Percentiles rank a stretch among this genome's conserved stretches.
Evolutionary conservation across 2,888 invertebrate species (phyloP).

Genomic region (Ferdinandea cuprea): DNA sequence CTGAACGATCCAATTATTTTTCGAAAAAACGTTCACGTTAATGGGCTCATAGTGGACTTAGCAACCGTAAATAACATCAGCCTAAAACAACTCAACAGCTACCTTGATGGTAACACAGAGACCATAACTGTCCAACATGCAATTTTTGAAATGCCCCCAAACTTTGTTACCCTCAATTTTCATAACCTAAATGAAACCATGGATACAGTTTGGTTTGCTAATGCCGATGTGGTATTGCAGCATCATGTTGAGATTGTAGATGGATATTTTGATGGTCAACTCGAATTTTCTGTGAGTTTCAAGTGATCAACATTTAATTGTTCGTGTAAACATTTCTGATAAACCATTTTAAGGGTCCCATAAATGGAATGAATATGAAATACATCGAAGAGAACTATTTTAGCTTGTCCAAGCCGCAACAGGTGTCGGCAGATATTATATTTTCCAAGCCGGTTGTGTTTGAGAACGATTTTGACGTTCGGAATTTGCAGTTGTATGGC

Average conservation of each 20-base stretch:
- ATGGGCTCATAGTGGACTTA: constrained; percentile 75
- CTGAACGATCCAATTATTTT: constrained; percentile 76
- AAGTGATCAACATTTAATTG: too few species aligned
- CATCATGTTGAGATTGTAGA: constrained; percentile 76
- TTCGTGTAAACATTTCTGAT: constrained; percentile 76
- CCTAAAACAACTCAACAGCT: constrained; percentile 75
- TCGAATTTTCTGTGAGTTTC: constrained; percentile 78
- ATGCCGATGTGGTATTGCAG: constrained; percentile 79
- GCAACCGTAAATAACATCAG: constrained; percentile 77
- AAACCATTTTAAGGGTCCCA: constrained; percentile 81
- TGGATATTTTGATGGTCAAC: constrained; percentile 78
- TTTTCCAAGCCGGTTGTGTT: constrained; percentile 83
- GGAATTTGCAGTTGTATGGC: constrained; percentile 80
- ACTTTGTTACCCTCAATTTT: constrained; percentile 82
- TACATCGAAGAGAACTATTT: constrained; percentile 84
- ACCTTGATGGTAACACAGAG: constrained; percentile 75
- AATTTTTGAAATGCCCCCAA: constrained; percentile 82
- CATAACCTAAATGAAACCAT: constrained; percentile 80
- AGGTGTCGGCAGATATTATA: constrained; percentile 81
- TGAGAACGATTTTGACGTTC: constrained; percentile 78
- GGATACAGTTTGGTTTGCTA: constrained; percentile 84
- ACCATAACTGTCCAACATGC: constrained; percentile 82
- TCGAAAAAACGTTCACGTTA: constrained; percentile 74
- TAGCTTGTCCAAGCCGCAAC: constrained; percentile 84
- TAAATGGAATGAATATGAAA: constrained; percentile 83